Base-by-base conservation (phyloP, 2,888 invertebrate genomes). In the Cephus runcator region DNA sequence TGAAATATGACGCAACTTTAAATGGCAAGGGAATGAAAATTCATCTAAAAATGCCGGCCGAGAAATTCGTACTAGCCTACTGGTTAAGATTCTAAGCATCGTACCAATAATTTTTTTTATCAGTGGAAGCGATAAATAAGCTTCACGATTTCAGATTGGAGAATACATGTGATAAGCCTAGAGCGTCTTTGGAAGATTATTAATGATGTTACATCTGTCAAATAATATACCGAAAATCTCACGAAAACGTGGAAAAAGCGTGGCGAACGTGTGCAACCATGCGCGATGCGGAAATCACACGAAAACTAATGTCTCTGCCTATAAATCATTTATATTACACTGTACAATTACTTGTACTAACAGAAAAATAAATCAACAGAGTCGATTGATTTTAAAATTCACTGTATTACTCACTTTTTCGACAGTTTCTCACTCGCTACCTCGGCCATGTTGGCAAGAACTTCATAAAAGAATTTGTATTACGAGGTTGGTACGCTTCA, bases 371-470 rank as follows among this genome's bases (percentile, higher is more conserved):
- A 56, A 56, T 56, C 56, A 9, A 56, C 23, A 23, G 23, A 56
- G 4, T 56, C 23, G 15, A 6, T 74, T 35, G 23, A 30, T 31
- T 71, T 71, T 34, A 34, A 12, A 30, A 74, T 74, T 12, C 23
- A 40, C 56, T 36, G 74, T 36, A 81, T 84, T 87, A 91, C 94
- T 94, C 93, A 95, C 95, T 95, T 95, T 92, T 95, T 95, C 15
- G 95, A 95, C 81, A 95, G 87, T 87, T 94, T 94, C 92, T 94
- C 95, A 88, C 87, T 92, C 78, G 91, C 85, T 84, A 90, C 89
- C 87, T 95, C 95, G 87, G 94, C 94, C 94, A 95, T 94, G 83
- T 83, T 89, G 85, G 81, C 80, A 83, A 81, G 77, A 76, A 81
- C 79, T 84, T 82, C 36, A 35, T 30, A 56, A 81, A 81, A 81